Percentiles rank a stretch among this genome's conserved stretches.
Conservation (phyloP, 2,113 vertebrate genomes). For the Alouatta palliata region DNA sequence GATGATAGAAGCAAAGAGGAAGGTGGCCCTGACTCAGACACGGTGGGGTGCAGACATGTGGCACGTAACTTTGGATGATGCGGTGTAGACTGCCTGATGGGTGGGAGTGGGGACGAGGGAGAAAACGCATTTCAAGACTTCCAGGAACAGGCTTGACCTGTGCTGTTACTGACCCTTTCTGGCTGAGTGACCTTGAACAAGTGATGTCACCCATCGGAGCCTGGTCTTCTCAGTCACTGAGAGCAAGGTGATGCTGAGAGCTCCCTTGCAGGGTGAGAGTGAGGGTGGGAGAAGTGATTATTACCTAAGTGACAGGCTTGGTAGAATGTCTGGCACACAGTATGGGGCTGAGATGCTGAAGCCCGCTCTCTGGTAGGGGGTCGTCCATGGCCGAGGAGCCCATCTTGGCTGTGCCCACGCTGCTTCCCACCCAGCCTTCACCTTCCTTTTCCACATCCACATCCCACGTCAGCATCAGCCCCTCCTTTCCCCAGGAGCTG, state of each 20-base stretch:
- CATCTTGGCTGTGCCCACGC: rapidly evolving
- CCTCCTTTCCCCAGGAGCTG: rapidly evolving
- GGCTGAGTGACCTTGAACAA: not conserved
- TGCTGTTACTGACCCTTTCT: not conserved
- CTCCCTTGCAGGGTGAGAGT: not conserved
- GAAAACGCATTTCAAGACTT: not conserved
- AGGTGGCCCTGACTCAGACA: not conserved
- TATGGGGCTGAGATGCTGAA: not conserved
- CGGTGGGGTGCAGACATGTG: not conserved
- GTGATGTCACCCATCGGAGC: too few relatives aligned
- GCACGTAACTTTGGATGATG: not conserved
- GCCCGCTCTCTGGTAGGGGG: not conserved
- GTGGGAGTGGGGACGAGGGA: too few relatives aligned
- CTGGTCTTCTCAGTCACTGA: not conserved
- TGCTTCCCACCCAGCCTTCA: not conserved
- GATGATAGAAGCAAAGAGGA: not conserved
- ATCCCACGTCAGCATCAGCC: too few relatives aligned
- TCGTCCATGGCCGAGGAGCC: too few relatives aligned
- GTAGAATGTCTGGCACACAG: not conserved
- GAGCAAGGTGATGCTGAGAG: not conserved
- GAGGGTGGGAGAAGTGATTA: not conserved
- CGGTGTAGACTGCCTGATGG: not conserved
- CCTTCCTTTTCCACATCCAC: not conserved
- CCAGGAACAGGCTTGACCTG: not conserved
- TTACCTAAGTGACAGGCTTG: not conserved